Evolutionary conservation across 2,797 vertebrate species (phyloP).

Genomic region (Cossypha polioptera): DNA sequence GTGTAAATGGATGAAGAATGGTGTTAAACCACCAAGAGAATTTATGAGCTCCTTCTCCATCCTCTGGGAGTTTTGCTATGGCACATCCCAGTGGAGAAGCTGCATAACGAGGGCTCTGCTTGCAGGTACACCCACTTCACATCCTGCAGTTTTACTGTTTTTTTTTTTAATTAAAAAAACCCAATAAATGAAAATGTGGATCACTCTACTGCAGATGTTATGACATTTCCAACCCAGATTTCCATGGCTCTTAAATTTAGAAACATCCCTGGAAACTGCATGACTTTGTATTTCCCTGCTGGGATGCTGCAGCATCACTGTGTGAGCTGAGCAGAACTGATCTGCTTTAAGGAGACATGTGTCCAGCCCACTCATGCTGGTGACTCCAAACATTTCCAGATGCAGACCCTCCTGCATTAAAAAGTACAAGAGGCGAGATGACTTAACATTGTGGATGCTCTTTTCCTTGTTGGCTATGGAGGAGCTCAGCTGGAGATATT

Average conservation of each 20-base stretch:
- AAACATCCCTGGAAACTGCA: not conserved
- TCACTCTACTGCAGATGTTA: not conserved
- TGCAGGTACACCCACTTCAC: not conserved
- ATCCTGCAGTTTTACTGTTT: not conserved
- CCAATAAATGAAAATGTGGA: not conserved
- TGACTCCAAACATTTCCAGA: not conserved
- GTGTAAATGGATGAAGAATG: not conserved
- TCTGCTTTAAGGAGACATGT: not conserved
- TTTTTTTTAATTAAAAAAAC: not conserved
- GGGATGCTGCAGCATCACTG: not conserved
- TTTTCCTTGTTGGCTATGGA: not conserved
- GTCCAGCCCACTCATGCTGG: not conserved
- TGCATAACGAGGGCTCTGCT: rapidly evolving
- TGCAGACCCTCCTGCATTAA: not conserved
- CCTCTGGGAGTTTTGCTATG: not conserved
- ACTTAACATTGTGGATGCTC: not conserved
- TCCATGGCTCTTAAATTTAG: not conserved
- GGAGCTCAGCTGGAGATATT: not conserved
- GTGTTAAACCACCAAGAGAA: not conserved
- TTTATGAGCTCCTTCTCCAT: not conserved
- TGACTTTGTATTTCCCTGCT: not conserved
- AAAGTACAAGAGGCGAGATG: not conserved
- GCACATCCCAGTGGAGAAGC: not conserved
- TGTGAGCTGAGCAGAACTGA: not conserved
- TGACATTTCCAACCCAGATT: not conserved